Conservation (phyloP, 2,113 vertebrate species). For the Corythornis cristatus region DNA sequence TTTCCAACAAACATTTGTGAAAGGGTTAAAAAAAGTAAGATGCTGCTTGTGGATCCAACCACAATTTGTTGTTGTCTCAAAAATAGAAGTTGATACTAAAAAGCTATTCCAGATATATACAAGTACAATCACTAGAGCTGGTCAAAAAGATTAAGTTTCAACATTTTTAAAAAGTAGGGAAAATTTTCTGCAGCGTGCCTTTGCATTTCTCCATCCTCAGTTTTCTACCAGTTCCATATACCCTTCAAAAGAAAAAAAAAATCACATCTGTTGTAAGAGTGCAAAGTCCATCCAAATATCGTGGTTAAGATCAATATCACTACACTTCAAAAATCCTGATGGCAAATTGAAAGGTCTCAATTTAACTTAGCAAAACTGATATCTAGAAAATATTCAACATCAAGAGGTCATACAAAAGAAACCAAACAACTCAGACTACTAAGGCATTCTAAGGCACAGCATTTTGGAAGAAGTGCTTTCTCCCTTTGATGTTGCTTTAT, state of each 20-base stretch:
- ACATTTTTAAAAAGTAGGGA: background rate
- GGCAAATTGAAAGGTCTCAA: conserved; percentile 62
- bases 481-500: conserved; percentile 56
- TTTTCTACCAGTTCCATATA: conserved; percentile 46
- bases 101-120: conserved; percentile 76
- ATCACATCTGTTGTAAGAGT: conserved; percentile 38
- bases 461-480: conserved; percentile 73
- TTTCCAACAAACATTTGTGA: conserved; percentile 49
- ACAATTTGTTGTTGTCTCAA: conserved; percentile 70
- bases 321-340: conserved; percentile 68
- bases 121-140: conserved; percentile 64
- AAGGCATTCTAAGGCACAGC: conserved; percentile 85
- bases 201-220: background rate
- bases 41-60: conserved; percentile 53
- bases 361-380: conserved; percentile 77
- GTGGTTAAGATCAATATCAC: conserved; percentile 61
- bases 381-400: conserved; percentile 75
- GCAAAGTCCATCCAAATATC: conserved; percentile 72
- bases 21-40: conserved; percentile 31
- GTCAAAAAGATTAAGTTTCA: conserved; percentile 55
- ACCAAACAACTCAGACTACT: conserved; percentile 45
- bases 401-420: conserved; percentile 68
- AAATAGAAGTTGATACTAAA: conserved; percentile 74
- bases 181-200: background rate
- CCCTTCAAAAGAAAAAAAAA: conserved; percentile 24